These are phyloP conservation scores for Myotis myotis DNA, from an alignment of 2,797 vertebrate genomes.

Conservation along the genomic window DNA sequence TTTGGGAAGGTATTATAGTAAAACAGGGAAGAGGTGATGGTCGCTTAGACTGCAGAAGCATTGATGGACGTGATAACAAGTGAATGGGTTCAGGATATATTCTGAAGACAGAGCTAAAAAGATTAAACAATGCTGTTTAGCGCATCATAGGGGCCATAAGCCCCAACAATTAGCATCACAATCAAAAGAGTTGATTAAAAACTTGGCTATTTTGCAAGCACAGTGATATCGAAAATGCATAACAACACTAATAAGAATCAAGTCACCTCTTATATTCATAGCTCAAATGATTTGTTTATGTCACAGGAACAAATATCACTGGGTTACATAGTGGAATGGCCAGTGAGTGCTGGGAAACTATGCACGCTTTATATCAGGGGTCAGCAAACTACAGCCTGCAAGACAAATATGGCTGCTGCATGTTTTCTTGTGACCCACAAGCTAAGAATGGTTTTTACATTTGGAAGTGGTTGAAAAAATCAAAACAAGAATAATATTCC, in stretches of 20 bases:
- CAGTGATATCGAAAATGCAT: not conserved
- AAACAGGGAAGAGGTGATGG: not conserved
- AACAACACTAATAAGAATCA: slow-evolving; percentile 6
- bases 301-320: slow-evolving; percentile 9
- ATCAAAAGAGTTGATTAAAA: not conserved
- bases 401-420: not conserved
- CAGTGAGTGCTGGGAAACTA: not conserved
- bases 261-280: not conserved
- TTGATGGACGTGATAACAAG: not conserved
- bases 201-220: not conserved
- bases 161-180: slow-evolving; percentile 5
- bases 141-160: not conserved
- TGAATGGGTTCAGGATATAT: not conserved
- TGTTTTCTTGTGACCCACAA: not conserved
- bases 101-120: slow-evolving; percentile 14
- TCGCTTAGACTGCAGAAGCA: not conserved
- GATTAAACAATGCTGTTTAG: slow-evolving; percentile 11
- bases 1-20: not conserved
- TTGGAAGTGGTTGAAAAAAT: slow-evolving; percentile 24
- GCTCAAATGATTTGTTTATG: not conserved
- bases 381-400: not conserved
- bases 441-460: not conserved
- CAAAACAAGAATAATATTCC: slow-evolving; percentile 16
- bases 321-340: not conserved
- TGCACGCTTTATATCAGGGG: not conserved